A percentile compares a stretch with the other conserved stretches of the same genome.
Evolutionary conservation across 2,888 invertebrate genomes (phyloP).

Genomic region (Tupiocoris notatus): DNA sequence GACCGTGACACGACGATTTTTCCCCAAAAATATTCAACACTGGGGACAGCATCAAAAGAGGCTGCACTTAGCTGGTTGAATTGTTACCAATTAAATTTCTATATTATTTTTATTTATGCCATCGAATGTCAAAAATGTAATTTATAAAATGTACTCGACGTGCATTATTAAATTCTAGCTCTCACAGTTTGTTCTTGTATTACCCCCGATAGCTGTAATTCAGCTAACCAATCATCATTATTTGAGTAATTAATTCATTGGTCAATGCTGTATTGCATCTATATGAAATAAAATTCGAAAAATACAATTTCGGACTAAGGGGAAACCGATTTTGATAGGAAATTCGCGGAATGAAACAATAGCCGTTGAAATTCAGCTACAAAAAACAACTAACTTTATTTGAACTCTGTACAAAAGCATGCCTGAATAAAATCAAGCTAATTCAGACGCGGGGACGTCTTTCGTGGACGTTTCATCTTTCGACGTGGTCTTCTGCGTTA

Average conservation of each 20-base stretch:
- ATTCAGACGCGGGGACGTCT: constrained; percentile 22
- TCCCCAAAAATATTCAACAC: too few relatives aligned
- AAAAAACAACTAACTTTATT: neutral
- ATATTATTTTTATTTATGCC: neutral
- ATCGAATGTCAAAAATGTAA: neutral
- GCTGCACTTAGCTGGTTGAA: neutral
- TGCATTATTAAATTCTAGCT: neutral
- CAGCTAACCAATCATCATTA: too few relatives aligned
- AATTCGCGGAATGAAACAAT: too few relatives aligned
- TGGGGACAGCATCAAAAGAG: neutral
- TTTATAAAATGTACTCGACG: neutral
- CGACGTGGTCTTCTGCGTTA: constrained; percentile 75
- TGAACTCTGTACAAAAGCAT: neutral
- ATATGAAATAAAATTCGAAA: too few relatives aligned
- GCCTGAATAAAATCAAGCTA: constrained; percentile 2
- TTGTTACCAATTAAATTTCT: neutral
- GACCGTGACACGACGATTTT: too few relatives aligned
- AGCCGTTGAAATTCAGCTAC: too few relatives aligned
- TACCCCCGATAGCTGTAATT: too few relatives aligned
- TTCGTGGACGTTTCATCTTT: constrained; percentile 54
- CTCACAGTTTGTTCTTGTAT: too few relatives aligned
- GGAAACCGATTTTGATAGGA: too few relatives aligned
- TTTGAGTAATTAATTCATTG: too few relatives aligned
- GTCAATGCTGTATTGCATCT: too few relatives aligned
- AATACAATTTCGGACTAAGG: too few relatives aligned